Percentiles rank a stretch among this genome's conserved stretches.
phyloP scores from a whole-genome alignment of 2,113 vertebrate species.

The Limnothrissa miodon region DNA sequence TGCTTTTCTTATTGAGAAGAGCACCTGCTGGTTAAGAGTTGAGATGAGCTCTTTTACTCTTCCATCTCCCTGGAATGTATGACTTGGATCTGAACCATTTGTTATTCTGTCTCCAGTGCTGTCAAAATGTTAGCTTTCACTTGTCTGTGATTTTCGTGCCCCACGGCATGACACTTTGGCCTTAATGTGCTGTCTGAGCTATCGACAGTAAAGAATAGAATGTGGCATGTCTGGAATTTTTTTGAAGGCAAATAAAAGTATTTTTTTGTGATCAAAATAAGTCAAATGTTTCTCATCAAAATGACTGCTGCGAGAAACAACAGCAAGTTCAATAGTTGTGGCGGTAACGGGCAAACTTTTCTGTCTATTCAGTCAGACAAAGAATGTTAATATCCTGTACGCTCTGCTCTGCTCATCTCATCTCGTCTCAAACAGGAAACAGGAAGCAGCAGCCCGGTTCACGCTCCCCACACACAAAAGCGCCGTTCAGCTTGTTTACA shows the following conservation, averaged over 20 bases:
- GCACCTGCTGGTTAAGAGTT: not conserved
- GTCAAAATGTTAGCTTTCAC: slow-evolving; percentile 29
- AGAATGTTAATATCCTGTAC: not conserved
- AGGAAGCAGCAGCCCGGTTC: not conserved
- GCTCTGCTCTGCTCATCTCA: not conserved
- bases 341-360: not conserved
- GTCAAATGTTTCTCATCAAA: not conserved
- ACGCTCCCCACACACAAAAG: not conserved
- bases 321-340: not conserved
- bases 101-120: slow-evolving; percentile 19
- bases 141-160: slow-evolving; percentile 10
- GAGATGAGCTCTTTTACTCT: not conserved
- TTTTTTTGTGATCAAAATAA: not conserved
- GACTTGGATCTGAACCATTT: not conserved
- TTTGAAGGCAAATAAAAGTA: not conserved
- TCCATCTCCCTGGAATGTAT: not conserved
- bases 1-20: not conserved
- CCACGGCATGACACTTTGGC: not conserved
- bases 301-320: not conserved
- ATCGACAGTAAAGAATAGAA: not conserved
- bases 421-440: not conserved
- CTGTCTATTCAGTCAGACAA: not conserved
- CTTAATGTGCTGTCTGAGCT: not conserved
- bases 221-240: not conserved
- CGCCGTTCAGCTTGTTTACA: slow-evolving; percentile 8